Evolutionary conservation across 1,140 invertebrate genomes (phyloP).

Genomic region (Drosophila pandora): DNA sequence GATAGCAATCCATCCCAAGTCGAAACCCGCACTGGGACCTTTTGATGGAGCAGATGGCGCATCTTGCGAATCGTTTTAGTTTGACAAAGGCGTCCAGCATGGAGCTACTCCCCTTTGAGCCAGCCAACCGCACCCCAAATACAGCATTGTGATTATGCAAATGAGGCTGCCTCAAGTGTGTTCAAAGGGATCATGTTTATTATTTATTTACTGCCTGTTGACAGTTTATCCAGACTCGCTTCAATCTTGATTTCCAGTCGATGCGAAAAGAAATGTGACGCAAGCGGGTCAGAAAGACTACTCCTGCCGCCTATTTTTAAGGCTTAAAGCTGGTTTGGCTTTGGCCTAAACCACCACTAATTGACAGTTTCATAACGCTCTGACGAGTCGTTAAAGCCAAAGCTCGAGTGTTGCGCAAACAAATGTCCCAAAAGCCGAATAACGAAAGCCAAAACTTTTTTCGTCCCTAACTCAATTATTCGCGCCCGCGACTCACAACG

Average conservation of each 20-base stretch:
- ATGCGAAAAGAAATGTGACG: slow-evolving; percentile 62
- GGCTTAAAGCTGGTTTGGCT: slow-evolving; percentile 57
- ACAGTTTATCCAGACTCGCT: slow-evolving; percentile 59
- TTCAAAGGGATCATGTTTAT: slow-evolving; percentile 78
- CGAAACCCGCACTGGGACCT: slow-evolving; percentile 10
- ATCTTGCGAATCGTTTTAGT: slow-evolving; percentile 31
- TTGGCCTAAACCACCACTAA: slow-evolving; percentile 63
- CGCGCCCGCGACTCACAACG: slow-evolving; percentile 15
- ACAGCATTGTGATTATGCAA: slow-evolving; percentile 75
- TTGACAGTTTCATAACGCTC: slow-evolving; percentile 70
- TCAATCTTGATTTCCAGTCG: slow-evolving; percentile 42
- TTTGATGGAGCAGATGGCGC: slow-evolving; percentile 41
- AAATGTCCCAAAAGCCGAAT: slow-evolving; percentile 41
- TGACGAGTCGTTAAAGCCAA: slow-evolving; percentile 65
- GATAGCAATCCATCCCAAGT: slow-evolving; percentile 20
- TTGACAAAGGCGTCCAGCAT: slow-evolving; percentile 36
- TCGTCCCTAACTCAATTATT: slow-evolving; percentile 54
- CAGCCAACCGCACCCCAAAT: slow-evolving; percentile 23
- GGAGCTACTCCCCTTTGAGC: slow-evolving; percentile 1
- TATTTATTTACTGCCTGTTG: slow-evolving; percentile 78
- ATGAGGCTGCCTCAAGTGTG: slow-evolving; percentile 64
- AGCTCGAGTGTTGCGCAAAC: slow-evolving; percentile 75
- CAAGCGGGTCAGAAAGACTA: slow-evolving; percentile 16
- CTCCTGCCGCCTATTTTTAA: neutral
- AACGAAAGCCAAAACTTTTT: slow-evolving; percentile 20